These are phyloP conservation scores for Tylochromis polylepis DNA, from an alignment of 2,113 vertebrate genomes.

Conservation along the genomic window DNA sequence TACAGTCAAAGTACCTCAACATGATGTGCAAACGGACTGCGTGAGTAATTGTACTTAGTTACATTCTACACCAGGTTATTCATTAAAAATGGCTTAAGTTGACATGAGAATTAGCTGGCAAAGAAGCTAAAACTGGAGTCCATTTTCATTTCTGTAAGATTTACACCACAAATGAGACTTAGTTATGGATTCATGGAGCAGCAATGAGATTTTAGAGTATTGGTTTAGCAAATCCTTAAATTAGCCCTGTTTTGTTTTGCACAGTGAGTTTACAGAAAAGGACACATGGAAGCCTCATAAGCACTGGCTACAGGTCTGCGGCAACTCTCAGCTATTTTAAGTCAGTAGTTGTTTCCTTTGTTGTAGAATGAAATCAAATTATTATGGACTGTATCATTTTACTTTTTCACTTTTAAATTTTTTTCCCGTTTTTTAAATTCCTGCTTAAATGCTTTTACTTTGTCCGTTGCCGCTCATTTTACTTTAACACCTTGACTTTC, in stretches of 20 bases:
- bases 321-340: neutral
- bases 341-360: neutral
- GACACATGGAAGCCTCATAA: neutral
- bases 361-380: neutral
- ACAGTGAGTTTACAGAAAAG: neutral
- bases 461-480: neutral
- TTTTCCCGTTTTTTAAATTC: neutral
- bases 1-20: neutral
- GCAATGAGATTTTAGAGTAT: neutral
- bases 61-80: neutral
- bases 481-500: neutral
- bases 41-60: neutral
- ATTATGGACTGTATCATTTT: neutral
- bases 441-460: accelerated
- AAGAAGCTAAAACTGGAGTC: neutral
- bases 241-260: neutral
- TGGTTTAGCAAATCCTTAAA: neutral
- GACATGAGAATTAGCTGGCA: neutral
- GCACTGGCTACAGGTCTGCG: neutral
- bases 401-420: neutral
- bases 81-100: neutral
- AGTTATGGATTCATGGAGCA: neutral
- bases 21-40: neutral
- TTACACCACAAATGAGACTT: neutral
- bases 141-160: neutral